A percentile compares a stretch with the other conserved stretches of the same genome.
phyloP scores from a whole-genome alignment of 2,113 vertebrate genomes.

The Triplophysa siluroides region DNA sequence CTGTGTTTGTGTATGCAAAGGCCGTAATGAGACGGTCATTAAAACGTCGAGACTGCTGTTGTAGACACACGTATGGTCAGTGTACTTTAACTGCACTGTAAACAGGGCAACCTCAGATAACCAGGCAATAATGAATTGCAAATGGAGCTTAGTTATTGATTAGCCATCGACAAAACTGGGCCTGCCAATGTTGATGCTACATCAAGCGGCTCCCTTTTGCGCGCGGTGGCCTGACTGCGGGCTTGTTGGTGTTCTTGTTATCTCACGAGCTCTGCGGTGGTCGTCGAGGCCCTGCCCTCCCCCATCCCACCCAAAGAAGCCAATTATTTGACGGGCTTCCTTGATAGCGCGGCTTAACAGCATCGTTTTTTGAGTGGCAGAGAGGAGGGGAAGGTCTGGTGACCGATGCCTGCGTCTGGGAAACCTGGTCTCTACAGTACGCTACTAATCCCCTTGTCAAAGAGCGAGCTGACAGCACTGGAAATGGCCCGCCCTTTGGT shows the following conservation, averaged over 20 bases:
- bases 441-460: constrained; percentile 52
- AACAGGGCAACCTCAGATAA: constrained; percentile 77
- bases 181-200: constrained; percentile 74
- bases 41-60: background rate
- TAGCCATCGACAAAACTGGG: constrained; percentile 71
- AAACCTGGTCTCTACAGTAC: constrained; percentile 40
- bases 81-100: constrained; percentile 71
- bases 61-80: constrained; percentile 31
- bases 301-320: constrained; percentile 58
- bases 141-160: constrained; percentile 80
- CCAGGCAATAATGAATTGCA: constrained; percentile 84
- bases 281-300: constrained; percentile 58
- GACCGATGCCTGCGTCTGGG: background rate
- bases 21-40: constrained; percentile 45
- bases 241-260: constrained; percentile 80
- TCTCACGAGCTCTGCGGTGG: constrained; percentile 70
- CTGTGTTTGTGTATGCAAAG: constrained; percentile 53
- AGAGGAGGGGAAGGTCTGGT: constrained; percentile 56
- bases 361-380: constrained; percentile 71
- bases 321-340: constrained; percentile 78
- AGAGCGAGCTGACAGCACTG: constrained; percentile 50
- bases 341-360: constrained; percentile 79
- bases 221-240: constrained; percentile 75
- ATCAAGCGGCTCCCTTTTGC: constrained; percentile 76
- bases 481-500: constrained; percentile 46